Evolutionary conservation across 1,140 invertebrate species (phyloP).

Genomic region (Caerostris extrusa): DNA sequence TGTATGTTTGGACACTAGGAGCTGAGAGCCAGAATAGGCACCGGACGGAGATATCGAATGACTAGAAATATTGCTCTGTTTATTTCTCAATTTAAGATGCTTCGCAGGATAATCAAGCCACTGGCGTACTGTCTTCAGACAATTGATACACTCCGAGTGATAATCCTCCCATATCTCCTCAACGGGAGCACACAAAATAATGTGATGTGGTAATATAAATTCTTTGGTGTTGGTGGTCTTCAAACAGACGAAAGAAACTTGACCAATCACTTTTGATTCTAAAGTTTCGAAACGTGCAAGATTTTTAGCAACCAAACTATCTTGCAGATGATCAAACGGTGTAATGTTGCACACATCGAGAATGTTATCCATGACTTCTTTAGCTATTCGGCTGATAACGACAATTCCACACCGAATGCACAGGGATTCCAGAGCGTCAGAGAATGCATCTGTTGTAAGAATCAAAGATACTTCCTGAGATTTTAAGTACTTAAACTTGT

Average conservation of each 20-base stretch:
- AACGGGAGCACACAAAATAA: constrained; percentile 9
- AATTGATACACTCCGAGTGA: constrained; percentile 44
- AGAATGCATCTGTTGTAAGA: background rate
- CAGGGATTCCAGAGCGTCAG: background rate
- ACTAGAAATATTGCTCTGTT: background rate
- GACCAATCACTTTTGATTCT: background rate
- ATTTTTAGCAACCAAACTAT: background rate
- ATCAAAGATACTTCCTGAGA: background rate
- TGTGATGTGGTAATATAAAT: background rate
- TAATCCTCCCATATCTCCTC: constrained; percentile 20
- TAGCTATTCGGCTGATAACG: background rate
- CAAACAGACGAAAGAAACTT: background rate
- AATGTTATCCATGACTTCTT: constrained; percentile 43
- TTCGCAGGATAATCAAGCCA: background rate
- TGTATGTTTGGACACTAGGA: too few species aligned
- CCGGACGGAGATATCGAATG: background rate
- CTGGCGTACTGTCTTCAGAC: constrained; percentile 11
- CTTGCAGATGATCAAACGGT: background rate
- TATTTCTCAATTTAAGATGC: too few species aligned
- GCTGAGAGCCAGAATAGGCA: too few species aligned
- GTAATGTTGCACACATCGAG: background rate
- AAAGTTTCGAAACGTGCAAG: background rate
- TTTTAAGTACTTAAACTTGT: background rate
- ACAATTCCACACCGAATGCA: background rate
- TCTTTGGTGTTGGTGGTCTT: too few species aligned